These are phyloP conservation scores for Drosophila pruinosa DNA, from an alignment of 1,140 invertebrate species.

Conservation along the genomic window DNA sequence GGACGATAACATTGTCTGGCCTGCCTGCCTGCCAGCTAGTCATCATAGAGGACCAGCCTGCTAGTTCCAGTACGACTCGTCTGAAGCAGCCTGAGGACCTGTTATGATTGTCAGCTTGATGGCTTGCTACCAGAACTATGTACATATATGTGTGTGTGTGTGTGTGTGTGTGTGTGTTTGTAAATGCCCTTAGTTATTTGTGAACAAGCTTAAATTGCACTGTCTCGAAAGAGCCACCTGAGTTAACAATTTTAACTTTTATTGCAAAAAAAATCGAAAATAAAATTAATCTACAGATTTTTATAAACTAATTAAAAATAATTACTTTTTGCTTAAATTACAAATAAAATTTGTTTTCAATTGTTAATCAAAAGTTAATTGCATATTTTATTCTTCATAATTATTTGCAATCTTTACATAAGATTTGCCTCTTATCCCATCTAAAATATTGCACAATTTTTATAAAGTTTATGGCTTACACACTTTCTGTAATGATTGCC, in stretches of 20 bases:
- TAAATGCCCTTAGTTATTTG: conserved; percentile 6
- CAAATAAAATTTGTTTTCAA: too few relatives aligned
- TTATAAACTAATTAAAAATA: too few relatives aligned
- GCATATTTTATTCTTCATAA: too few relatives aligned
- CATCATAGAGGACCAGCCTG: too few relatives aligned
- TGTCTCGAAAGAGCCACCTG: not conserved
- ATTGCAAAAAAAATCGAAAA: too few relatives aligned
- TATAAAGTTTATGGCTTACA: not conserved
- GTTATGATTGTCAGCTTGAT: conserved; percentile 72
- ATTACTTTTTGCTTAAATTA: too few relatives aligned
- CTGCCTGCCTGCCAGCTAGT: conserved; percentile 5
- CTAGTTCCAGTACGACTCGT: conserved; percentile 11
- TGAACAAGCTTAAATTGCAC: conserved; percentile 38
- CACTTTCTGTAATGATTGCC: not conserved
- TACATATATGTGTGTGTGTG: not conserved
- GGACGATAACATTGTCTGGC: conserved; percentile 70
- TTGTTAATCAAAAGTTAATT: too few relatives aligned
- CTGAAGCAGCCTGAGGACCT: conserved; percentile 44
- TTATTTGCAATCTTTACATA: too few relatives aligned
- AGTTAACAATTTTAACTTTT: too few relatives aligned
- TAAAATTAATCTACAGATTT: too few relatives aligned
- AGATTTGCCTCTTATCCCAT: too few relatives aligned
- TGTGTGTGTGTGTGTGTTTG: not conserved
- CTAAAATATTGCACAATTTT: too few relatives aligned
- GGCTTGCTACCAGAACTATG: conserved; percentile 40